Base-by-base conservation (phyloP, 2,888 invertebrate genomes). In the Drosophila phalerata region DNA sequence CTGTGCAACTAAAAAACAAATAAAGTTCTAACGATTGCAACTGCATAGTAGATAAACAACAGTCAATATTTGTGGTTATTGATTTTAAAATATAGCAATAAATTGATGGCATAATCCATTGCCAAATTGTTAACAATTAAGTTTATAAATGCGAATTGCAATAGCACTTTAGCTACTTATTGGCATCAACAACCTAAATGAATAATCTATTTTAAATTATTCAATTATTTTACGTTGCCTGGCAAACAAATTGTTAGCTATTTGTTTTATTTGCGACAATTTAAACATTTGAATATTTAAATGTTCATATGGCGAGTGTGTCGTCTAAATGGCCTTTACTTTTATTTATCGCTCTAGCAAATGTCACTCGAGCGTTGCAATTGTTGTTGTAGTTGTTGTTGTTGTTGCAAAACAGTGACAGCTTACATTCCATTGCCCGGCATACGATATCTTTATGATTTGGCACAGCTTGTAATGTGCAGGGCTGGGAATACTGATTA, bases 271-370 rank as follows among this genome's bases (percentile, higher is more conserved):
- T 64, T 64, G 73, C 68, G 81, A 76, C 76, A 81, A 69, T 78
- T 73, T 61, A 45, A 25, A 52, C 38, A 81, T 85, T 81, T 85
- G 60, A 85, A 85, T 83, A 81, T 77, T 77, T 81, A 83, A 86
- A 79, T 81, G 74, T 79, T 71, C 81, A 84, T 66, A 65, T 62
- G 55, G 63, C 63, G 48, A 72, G 58, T 37, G 51, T 70, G 73
- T 68, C 62, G 68, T 69, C 56, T 70, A 71, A 81, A 81, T 77
- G 85, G 85, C 85, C 81, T 83, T 57, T 61, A 79, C 69, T 79
- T 86, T 81, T 77, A 85, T 84, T 83, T 83, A 84, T 87, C 73
- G 87, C 85, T 67, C 57, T 49, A 66, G 66, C 83, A 82, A 85
- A 82, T 82, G 85, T 82, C 81, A 82, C 77, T 77, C 72, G 69